These are phyloP conservation scores for Papilio polytes DNA, from an alignment of 1,140 invertebrate genomes.

Conservation along the genomic window DNA sequence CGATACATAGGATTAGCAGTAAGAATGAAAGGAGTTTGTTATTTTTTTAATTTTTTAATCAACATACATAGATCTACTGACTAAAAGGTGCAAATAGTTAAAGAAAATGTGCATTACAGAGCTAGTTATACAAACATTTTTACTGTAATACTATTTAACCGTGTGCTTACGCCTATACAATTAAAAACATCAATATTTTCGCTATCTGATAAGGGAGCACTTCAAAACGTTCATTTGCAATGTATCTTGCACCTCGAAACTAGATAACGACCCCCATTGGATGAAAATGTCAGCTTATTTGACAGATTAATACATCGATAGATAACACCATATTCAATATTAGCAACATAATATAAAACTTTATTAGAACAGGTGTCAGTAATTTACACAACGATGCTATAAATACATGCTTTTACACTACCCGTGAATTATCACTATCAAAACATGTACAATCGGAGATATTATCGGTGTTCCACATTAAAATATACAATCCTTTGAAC, in stretches of 20 bases:
- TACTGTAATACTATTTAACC: constrained; percentile 41
- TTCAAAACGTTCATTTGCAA: constrained; percentile 68
- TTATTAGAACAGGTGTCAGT: constrained; percentile 54
- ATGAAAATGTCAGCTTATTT: constrained; percentile 62
- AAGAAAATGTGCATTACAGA: constrained; percentile 29
- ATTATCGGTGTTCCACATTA: too few species aligned
- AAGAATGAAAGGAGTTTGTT: constrained; percentile 40
- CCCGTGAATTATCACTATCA: neutral
- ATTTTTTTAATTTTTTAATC: constrained; percentile 44
- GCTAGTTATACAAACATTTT: constrained; percentile 47
- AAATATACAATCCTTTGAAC: too few species aligned
- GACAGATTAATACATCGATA: constrained; percentile 69
- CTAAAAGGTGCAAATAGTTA: constrained; percentile 50
- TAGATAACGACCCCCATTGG: constrained; percentile 58
- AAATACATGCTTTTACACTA: constrained; percentile 55
- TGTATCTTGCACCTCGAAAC: constrained; percentile 54
- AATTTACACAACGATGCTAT: constrained; percentile 47
- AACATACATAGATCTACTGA: constrained; percentile 37
- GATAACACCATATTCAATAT: constrained; percentile 64
- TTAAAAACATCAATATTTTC: constrained; percentile 65
- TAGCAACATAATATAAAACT: constrained; percentile 58
- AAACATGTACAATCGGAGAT: neutral
- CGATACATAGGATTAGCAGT: constrained; percentile 31
- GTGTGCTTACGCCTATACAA: constrained; percentile 43
- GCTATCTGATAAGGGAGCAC: constrained; percentile 68